phyloP scores from a whole-genome alignment of 2,113 vertebrate genomes.

The Penelope pileata region DNA sequence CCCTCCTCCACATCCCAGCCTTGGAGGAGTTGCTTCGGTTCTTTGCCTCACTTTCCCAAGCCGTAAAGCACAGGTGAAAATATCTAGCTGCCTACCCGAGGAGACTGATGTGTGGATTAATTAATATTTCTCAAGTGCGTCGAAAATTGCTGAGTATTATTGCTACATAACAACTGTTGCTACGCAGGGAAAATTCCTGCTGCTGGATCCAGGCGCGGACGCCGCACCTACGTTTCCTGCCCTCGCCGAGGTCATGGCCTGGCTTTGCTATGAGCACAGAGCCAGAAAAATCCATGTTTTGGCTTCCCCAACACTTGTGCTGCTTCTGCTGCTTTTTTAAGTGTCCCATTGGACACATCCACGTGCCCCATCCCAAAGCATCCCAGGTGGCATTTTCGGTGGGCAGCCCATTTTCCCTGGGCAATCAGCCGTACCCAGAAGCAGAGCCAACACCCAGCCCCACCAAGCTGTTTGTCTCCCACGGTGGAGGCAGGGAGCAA shows the following conservation, averaged over 20 bases:
- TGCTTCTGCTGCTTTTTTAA: background rate
- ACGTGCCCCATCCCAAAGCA: background rate
- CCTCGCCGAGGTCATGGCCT: background rate
- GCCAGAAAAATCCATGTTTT: background rate
- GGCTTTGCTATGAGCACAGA: background rate
- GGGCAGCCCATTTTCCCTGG: background rate
- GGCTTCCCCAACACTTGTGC: rapidly evolving
- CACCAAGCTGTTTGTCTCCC: background rate
- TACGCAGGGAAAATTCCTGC: background rate
- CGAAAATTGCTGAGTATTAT: conserved; percentile 5
- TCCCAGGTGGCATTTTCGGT: background rate
- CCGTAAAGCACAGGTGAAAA: background rate
- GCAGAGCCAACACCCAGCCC: background rate
- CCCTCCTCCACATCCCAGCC: background rate
- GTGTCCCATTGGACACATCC: rapidly evolving
- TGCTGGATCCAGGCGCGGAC: background rate
- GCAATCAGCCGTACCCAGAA: background rate
- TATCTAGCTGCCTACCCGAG: background rate
- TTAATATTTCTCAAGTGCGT: conserved; percentile 50
- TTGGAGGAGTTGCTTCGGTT: background rate
- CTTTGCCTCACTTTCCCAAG: background rate
- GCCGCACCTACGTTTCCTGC: background rate
- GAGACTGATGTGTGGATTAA: conserved; percentile 17
- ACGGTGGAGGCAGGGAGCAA: rapidly evolving
- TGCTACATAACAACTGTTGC: conserved; percentile 64